phyloP scores from a whole-genome alignment of 1,140 invertebrate genomes.

The Palaemon carinicauda region DNA sequence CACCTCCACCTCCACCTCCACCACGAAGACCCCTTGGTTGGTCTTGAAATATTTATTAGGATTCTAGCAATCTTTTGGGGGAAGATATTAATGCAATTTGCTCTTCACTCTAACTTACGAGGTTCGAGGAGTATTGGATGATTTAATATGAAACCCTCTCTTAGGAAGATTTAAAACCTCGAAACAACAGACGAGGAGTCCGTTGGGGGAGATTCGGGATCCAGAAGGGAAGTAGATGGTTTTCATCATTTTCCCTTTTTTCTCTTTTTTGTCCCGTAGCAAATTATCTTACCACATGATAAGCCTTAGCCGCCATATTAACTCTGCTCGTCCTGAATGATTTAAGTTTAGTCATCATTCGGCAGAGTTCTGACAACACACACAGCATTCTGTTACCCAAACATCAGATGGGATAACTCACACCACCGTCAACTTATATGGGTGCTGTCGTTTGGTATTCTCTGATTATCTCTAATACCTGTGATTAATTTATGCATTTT shows the following conservation, averaged over 20 bases:
- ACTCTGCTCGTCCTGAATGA: slow-evolving; percentile 41
- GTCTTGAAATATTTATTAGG: slow-evolving; percentile 37
- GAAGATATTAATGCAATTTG: slow-evolving; percentile 41
- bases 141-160: slow-evolving; percentile 32
- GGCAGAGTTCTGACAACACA: slow-evolving; percentile 39
- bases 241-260: not conserved
- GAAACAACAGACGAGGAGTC: not conserved
- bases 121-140: slow-evolving; percentile 18
- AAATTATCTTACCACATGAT: slow-evolving; percentile 36
- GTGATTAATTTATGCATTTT: not conserved
- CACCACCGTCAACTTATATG: slow-evolving; percentile 10
- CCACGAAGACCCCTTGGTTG: slow-evolving; percentile 11
- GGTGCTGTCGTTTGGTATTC: slow-evolving; percentile 25
- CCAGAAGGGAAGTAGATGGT: no score
- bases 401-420: slow-evolving; percentile 30
- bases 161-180: slow-evolving; percentile 25
- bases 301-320: slow-evolving; percentile 38
- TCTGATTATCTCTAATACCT: no score
- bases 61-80: slow-evolving; percentile 18
- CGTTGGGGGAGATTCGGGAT: not conserved
- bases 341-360: slow-evolving; percentile 49
- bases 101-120: slow-evolving; percentile 36
- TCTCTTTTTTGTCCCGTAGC: slow-evolving; percentile 9
- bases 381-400: slow-evolving; percentile 44
- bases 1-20: not conserved